phyloP scores from a whole-genome alignment of 2,888 invertebrate genomes.

The Iselma pallidipennis region DNA sequence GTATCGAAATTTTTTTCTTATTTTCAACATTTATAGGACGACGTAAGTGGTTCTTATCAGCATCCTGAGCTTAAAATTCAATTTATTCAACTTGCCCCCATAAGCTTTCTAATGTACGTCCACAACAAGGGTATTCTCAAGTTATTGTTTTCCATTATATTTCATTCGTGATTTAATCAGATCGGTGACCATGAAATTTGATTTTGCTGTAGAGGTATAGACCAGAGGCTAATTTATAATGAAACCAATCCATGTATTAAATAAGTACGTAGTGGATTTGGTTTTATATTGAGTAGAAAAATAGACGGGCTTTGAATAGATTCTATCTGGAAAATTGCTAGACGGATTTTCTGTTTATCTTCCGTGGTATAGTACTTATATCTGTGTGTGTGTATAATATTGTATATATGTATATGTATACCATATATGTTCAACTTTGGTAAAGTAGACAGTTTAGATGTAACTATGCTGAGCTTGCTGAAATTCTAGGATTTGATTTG shows the following conservation, averaged over 20 bases:
- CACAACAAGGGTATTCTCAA: constrained; percentile 17
- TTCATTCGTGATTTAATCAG: constrained; percentile 39
- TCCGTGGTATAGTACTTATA: not conserved
- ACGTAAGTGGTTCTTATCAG: constrained; percentile 44
- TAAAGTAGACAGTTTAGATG: not conserved
- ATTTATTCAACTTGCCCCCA: constrained; percentile 40
- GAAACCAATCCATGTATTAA: not conserved
- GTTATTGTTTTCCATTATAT: constrained; percentile 30
- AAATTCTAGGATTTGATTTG: not conserved
- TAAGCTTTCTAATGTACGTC: constrained; percentile 29
- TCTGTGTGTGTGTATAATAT: not conserved
- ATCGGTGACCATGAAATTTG: constrained; percentile 44
- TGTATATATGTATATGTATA: no score
- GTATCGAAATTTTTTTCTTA: not conserved
- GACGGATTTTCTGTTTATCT: not conserved
- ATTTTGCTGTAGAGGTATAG: constrained; percentile 42
- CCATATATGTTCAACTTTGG: no score
- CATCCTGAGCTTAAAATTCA: constrained; percentile 43
- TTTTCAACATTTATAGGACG: not conserved
- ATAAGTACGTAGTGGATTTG: not conserved
- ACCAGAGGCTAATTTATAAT: constrained; percentile 23
- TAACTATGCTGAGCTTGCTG: not conserved
- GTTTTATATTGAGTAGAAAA: not conserved
- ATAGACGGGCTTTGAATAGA: not conserved
- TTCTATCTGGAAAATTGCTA: not conserved